Percentiles rank a stretch among this genome's conserved stretches.
These are phyloP conservation scores for Ligdia adustata DNA, from an alignment of 2,888 invertebrate genomes.

Conservation along the genomic window DNA sequence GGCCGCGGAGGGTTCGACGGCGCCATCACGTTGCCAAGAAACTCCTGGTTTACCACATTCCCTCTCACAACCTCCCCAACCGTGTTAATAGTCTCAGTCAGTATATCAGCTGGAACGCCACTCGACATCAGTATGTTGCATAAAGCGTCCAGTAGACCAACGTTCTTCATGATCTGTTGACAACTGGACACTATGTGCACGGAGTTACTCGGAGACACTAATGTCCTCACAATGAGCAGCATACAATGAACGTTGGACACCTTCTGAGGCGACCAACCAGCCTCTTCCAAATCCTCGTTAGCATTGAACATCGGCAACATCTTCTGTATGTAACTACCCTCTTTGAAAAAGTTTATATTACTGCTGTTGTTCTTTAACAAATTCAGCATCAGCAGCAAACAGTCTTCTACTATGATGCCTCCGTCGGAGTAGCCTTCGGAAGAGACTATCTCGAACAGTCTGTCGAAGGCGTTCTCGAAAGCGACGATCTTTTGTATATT, in stretches of 20 bases:
- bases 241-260: constrained; percentile 97
- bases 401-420: constrained; percentile 99
- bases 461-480: constrained; percentile 99
- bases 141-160: constrained; percentile 85
- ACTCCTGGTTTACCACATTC: constrained; percentile 95
- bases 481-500: constrained; percentile 99
- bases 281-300: constrained; percentile 87
- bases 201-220: constrained; percentile 97
- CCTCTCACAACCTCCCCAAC: constrained; percentile 98
- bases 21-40: constrained; percentile 94
- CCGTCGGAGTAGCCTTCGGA: constrained; percentile 97
- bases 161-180: constrained; percentile 94
- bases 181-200: constrained; percentile 91
- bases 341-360: constrained; percentile 99
- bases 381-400: constrained; percentile 95
- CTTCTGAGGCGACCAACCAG: constrained; percentile 96
- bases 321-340: constrained; percentile 97
- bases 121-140: constrained; percentile 97
- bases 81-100: constrained; percentile 97
- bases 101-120: constrained; percentile 97
- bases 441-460: constrained; percentile 95
- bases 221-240: constrained; percentile 93
- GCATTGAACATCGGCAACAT: constrained; percentile 94
- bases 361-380: constrained; percentile 97
- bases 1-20: constrained; percentile 97